Evolutionary conservation across 2,888 invertebrate genomes (phyloP), one percentile per base, ranked within the genome.

Genomic region (Pachliopta kotzebuea): DNA sequence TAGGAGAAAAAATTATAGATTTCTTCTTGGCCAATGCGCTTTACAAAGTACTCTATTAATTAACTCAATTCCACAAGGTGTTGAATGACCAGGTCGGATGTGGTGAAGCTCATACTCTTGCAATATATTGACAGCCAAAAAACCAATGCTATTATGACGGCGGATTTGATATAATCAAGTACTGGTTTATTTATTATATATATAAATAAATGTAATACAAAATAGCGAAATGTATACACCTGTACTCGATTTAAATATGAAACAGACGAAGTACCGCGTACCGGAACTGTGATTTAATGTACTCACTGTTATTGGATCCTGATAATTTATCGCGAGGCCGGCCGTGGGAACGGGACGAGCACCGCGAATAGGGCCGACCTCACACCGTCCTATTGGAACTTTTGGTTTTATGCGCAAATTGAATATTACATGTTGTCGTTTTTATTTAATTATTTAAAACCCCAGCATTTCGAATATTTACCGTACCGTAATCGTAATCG

Each of bases 221-320:
- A 31, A 56, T 56, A 18, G 37, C 21, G 20, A 4, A 21, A 6
- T n/a, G n/a, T 45, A 45, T 45, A 45, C 17, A 59, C 20, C 31
- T 21, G 52, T 42, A 29, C 18, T 26, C 29, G 42, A 64, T 67
- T 79, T 80, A 83, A 81, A 81, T 78, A 79, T 75, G 78, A 80
- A 76, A 74, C 71, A 70, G 70, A 60, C 66, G 68, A 75, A 71
- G 78, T 79, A 79, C 79, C 77, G 74, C 68, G 74, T 77, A 78
- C 78, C 81, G 80, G 80, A 80, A 78, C 82, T 80, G 62, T 85
- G 84, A 86, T 88, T 86, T 88, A 88, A 86, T 87, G 76, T 76
- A 86, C 81, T 84, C 86, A 83, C 76, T 82, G 84, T 84, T 90
- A 90, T 88, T 87, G 89, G 84, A 84, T 85, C 82, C 77, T 74